Base-by-base conservation (phyloP, 1,140 invertebrate genomes). In the Leptinotarsa lineolata region DNA sequence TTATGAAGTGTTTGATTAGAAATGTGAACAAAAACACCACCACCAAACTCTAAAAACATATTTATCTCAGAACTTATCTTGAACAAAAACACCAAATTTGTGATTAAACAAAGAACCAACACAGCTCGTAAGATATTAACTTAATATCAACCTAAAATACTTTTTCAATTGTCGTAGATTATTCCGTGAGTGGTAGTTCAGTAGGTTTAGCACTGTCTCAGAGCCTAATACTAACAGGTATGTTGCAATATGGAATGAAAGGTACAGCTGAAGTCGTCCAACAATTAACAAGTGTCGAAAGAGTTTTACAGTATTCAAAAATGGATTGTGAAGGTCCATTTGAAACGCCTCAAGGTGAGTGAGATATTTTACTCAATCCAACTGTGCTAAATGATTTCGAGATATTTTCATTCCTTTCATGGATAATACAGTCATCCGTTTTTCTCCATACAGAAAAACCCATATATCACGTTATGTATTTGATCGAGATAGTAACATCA, bases 191-290 rank as follows among this genome's bases (percentile, higher is more conserved):
- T 79, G 87, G 86, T 39, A 88, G 89, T 39, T 88, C 91, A 76
- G 92, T 94, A 59, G 93, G 93, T 1, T 80, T 96, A 76, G 92
- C 92, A 18, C 90, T 95, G 74, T 92, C 92, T 1, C 93, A 94
- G 80, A 91, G 91, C n/a, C 87, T 95, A 81, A 90, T 91, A 67
- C 85, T 97, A 44, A 94, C 92, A 68, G 93, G 93, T 12, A 92
- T 95, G 91, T 88, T 96, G 72, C 94, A 96, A 82, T 92, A 92
- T 85, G 93, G 93, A 16, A 91, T 96, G 67, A 88, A 93, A 60
- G 92, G 95, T 82, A 89, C 90, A 13, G 91, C 93, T 0, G 94
- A 96, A 83, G 90, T 93, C 2, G 88, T 96, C 77, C 92, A 92
- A 70, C 89, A 95, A 81, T 93, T 96, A 90, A 94, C 93, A 1